A percentile compares a stretch with the other conserved stretches of the same genome.
Conservation (phyloP, 2,888 invertebrate genomes). For the Agonum fuliginosum region DNA sequence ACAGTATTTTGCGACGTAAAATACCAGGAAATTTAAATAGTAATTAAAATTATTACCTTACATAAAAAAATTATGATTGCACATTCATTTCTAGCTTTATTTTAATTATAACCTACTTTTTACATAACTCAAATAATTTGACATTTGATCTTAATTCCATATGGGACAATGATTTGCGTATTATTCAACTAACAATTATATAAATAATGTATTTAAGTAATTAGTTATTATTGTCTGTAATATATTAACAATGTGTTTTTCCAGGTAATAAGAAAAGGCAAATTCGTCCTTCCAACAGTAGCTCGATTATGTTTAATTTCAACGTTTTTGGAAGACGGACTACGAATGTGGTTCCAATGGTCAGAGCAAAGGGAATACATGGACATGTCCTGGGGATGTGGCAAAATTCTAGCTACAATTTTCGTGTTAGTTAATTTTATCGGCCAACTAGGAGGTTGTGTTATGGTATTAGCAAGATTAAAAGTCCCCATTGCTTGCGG, state of each 20-base stretch:
- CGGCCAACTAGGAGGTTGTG: constrained; percentile 96
- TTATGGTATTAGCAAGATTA: constrained; percentile 94
- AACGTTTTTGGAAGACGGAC: constrained; percentile 98
- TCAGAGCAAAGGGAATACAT: constrained; percentile 97
- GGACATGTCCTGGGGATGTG: constrained; percentile 98
- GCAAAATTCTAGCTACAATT: constrained; percentile 92
- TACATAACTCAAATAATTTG: constrained; percentile 51
- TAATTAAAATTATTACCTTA: background rate
- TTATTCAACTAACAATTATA: constrained; percentile 40
- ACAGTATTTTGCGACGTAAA: background rate
- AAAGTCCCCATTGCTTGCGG: constrained; percentile 95
- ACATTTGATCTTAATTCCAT: constrained; percentile 52
- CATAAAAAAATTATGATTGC: background rate
- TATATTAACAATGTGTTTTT: constrained; percentile 60
- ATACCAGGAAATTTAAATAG: background rate
- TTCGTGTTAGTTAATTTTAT: constrained; percentile 97
- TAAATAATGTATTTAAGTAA: background rate
- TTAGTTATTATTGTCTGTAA: constrained; percentile 29
- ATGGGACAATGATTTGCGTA: constrained; percentile 47
- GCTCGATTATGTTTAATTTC: constrained; percentile 97
- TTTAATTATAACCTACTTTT: constrained; percentile 53
- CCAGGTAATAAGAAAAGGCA: constrained; percentile 94
- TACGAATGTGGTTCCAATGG: constrained; percentile 99
- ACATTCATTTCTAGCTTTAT: constrained; percentile 1
- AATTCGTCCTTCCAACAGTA: constrained; percentile 94